Conservation (phyloP, 2,113 vertebrate genomes). For the Argyrosomus japonicus region DNA sequence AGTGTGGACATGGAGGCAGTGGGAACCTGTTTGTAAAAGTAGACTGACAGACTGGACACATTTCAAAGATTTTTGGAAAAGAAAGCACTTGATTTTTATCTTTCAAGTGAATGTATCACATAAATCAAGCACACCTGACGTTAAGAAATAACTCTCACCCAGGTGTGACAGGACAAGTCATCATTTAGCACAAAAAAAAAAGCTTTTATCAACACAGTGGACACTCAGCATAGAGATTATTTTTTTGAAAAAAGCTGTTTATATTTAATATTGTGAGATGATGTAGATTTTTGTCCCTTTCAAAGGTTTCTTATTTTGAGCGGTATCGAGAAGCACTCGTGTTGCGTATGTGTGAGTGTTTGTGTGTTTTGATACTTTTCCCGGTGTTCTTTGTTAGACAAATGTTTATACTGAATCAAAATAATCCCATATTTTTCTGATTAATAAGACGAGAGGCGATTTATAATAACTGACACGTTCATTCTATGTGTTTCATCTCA, state of each 20-base stretch:
- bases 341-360: conserved; percentile 42
- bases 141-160: conserved; percentile 26
- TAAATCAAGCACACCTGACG: conserved; percentile 26
- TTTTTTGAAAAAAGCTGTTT: conserved; percentile 69
- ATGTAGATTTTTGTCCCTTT: conserved; percentile 58
- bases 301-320: conserved; percentile 27
- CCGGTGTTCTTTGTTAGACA: conserved; percentile 13
- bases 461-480: neutral
- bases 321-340: conserved; percentile 35
- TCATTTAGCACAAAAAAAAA: conserved; percentile 19
- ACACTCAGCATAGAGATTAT: conserved; percentile 67
- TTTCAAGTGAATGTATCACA: conserved; percentile 59
- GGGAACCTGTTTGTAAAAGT: conserved; percentile 67
- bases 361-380: conserved; percentile 38
- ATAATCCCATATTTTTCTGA: neutral
- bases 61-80: conserved; percentile 24
- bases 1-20: conserved; percentile 86
- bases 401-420: conserved; percentile 33
- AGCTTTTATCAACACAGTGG: conserved; percentile 37
- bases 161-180: conserved; percentile 22
- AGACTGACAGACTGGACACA: conserved; percentile 48
- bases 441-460: neutral
- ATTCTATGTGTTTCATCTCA: neutral
- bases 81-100: conserved; percentile 38
- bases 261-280: conserved; percentile 76